Conservation (phyloP, 2,113 vertebrate genomes). For the Thamnaconus septentrionalis region DNA sequence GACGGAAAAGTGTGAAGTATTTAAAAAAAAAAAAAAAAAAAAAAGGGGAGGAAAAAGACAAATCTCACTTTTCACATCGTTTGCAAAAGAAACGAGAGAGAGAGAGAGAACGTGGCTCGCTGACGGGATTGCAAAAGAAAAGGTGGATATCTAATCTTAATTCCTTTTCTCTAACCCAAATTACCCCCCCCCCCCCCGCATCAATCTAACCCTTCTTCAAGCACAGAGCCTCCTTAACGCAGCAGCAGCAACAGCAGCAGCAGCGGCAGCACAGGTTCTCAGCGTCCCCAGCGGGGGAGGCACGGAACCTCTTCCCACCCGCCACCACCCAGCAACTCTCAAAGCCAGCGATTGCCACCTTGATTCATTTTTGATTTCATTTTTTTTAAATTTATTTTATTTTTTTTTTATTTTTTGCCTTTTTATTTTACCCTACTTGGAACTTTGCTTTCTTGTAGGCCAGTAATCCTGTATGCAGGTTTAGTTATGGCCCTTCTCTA, state of each 20-base stretch:
- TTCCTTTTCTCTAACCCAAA: slow-evolving; percentile 84
- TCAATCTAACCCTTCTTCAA: slow-evolving; percentile 82
- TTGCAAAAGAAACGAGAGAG: background rate
- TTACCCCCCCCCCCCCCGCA: slow-evolving; percentile 75
- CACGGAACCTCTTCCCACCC: slow-evolving; percentile 73
- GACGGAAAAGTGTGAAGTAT: no score
- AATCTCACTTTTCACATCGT: no score
- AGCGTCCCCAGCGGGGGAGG: slow-evolving; percentile 73
- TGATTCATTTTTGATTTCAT: slow-evolving; percentile 39
- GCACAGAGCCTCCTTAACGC: slow-evolving; percentile 79
- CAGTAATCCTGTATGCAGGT: slow-evolving; percentile 74
- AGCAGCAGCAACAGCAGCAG: slow-evolving; percentile 46
- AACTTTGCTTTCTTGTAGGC: slow-evolving; percentile 66
- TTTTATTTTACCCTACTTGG: slow-evolving; percentile 53
- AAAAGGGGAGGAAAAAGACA: no score
- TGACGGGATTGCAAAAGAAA: slow-evolving; percentile 66
- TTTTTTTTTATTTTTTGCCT: slow-evolving; percentile 26
- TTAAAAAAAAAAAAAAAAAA: no score
- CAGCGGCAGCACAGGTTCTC: slow-evolving; percentile 74
- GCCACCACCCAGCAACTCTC: slow-evolving; percentile 69
- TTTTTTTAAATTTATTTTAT: slow-evolving; percentile 14
- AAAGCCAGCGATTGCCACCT: slow-evolving; percentile 68
- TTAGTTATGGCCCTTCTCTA: slow-evolving; percentile 50
- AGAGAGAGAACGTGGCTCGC: slow-evolving; percentile 67
- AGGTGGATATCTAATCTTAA: slow-evolving; percentile 77